Evolutionary conservation across 2,888 invertebrate genomes (phyloP).

Genomic region (Parnassius orleans): DNA sequence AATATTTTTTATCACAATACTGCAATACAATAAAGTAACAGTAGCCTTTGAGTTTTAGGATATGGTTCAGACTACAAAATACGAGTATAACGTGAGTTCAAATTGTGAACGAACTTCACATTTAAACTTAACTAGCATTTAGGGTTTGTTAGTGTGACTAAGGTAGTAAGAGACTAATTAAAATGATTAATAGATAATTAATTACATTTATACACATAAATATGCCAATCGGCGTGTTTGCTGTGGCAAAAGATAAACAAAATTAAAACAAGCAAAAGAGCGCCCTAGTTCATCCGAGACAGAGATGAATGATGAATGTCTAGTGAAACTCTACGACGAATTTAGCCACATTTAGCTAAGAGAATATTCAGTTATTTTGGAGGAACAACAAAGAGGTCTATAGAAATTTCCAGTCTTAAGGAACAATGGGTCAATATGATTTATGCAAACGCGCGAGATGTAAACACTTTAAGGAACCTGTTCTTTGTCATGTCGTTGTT

Average conservation of each 20-base stretch:
- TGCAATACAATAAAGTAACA: no score
- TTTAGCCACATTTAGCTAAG: slow-evolving; percentile 6
- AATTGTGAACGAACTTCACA: no score
- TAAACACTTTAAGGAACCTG: slow-evolving; percentile 11
- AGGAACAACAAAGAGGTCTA: slow-evolving; percentile 16
- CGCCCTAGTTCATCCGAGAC: slow-evolving; percentile 18
- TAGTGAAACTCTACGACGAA: slow-evolving; percentile 4
- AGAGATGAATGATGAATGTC: slow-evolving; percentile 11
- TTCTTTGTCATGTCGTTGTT: slow-evolving; percentile 15
- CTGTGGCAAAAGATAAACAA: slow-evolving; percentile 5
- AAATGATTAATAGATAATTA: no score
- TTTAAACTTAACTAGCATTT: no score
- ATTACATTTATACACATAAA: not conserved
- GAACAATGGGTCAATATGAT: slow-evolving; percentile 21
- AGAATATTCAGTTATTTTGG: slow-evolving; percentile 18
- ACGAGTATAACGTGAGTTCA: no score
- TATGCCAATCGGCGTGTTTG: not conserved
- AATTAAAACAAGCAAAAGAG: slow-evolving; percentile 4
- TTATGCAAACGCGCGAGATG: slow-evolving; percentile 9
- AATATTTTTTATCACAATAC: no score
- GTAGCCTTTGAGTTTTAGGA: no score
- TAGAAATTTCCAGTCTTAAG: slow-evolving; percentile 12
- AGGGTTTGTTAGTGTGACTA: no score
- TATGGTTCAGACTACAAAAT: no score
- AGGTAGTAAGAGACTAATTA: no score